Evolutionary conservation across 2,888 invertebrate species (phyloP), one percentile per base, ranked within the genome.

Genomic region (Pollenia angustigena): DNA sequence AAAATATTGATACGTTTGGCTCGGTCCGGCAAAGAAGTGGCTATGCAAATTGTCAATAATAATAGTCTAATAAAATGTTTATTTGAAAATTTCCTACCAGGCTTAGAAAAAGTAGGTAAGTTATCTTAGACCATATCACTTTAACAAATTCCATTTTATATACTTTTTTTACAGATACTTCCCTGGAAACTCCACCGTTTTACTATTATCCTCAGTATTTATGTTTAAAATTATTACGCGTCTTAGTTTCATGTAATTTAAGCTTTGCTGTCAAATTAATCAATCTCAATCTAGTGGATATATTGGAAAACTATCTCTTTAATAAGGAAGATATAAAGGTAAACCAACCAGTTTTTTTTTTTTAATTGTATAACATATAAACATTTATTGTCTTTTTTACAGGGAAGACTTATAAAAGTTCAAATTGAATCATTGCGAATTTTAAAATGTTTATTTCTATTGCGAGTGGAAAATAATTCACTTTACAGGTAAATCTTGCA

Each of bases 1-100:
- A 97, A 97, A 93, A 95, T 98, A 88, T 94, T 99, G 66, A 96
- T 95, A 72, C 95, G 98, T 88, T 92, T 98, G 54, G 95, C 96
- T 0, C 95, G 98, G 90, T 97, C 98, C 92, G 97, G 97, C 10
- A 93, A 95, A 56, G 95, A 96, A 88, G 94, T 95, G 75, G 95
- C 96, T 0, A 93, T 94, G 54, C 95, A 94, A 91, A 95, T 98
- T 79, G 93, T 95, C 14, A 94, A 95, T 64, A 95, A 95, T 88
- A 95, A 95, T 1, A 94, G 95, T 88, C 94, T 98, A 16, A 93
- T 98, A 88, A 93, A 95, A 2, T 93, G 93, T 16, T 94, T 97
- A 18, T 91, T 95, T 16, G 92, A 91, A 14, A 92, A 95, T 90
- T 97, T 96, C 92, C 62, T 93, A 69, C 92, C 93, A 2, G 88